These are phyloP conservation scores for Bombylius major DNA, from an alignment of 2,888 invertebrate species.

Conservation along the genomic window DNA sequence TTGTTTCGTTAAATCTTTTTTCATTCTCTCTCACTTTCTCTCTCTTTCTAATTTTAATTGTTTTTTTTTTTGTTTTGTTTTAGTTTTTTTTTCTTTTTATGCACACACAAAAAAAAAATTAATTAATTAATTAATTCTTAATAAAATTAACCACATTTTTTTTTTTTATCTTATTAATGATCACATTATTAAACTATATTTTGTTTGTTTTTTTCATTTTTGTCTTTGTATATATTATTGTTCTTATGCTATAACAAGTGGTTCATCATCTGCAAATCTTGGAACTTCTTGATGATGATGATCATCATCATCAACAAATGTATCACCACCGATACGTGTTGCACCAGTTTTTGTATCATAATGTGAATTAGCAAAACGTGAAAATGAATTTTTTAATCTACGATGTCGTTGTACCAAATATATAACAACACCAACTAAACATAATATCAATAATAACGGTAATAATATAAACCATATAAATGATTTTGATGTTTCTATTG, in stretches of 20 bases:
- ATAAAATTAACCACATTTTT: too few relatives aligned
- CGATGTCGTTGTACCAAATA: slow-evolving; percentile 54
- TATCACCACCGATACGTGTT: slow-evolving; percentile 67
- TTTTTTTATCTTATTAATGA: too few relatives aligned
- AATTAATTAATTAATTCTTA: too few relatives aligned
- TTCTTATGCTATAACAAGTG: slow-evolving; percentile 73
- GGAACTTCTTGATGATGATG: slow-evolving; percentile 80
- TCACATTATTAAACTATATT: too few relatives aligned
- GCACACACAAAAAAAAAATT: too few relatives aligned
- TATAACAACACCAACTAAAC: slow-evolving; percentile 45
- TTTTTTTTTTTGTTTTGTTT: too few relatives aligned
- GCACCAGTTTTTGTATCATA: slow-evolving; percentile 80
- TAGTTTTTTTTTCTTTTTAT: too few relatives aligned
- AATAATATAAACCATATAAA: slow-evolving; percentile 40
- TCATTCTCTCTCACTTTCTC: too few relatives aligned
- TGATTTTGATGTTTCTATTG: slow-evolving; percentile 14
- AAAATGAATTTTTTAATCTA: slow-evolving; percentile 62
- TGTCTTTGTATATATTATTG: too few relatives aligned
- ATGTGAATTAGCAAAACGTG: slow-evolving; percentile 68
- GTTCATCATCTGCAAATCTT: slow-evolving; percentile 86
- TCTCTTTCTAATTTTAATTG: too few relatives aligned
- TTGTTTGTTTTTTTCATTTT: not conserved
- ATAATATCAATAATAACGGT: slow-evolving; percentile 40
- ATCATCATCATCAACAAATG: slow-evolving; percentile 60
- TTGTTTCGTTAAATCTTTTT: too few relatives aligned